These are phyloP conservation scores for Emydura subglobosa DNA, from an alignment of 2,113 vertebrate species.

Conservation along the genomic window DNA sequence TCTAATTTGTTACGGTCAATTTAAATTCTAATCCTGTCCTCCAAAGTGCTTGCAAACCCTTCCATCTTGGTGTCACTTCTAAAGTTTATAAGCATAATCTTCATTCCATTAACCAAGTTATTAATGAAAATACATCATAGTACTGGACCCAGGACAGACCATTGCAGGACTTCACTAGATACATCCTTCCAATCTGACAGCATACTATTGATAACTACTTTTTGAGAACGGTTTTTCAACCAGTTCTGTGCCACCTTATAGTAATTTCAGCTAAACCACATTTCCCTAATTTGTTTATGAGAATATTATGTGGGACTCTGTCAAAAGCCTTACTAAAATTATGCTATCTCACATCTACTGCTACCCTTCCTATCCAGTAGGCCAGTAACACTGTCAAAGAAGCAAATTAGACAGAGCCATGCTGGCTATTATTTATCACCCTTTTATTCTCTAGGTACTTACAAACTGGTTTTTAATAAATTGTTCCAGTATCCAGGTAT, in stretches of 20 bases:
- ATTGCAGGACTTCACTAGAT: neutral
- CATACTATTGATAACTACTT: neutral
- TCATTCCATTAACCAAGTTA: neutral
- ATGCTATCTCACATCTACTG: neutral
- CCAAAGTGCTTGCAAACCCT: neutral
- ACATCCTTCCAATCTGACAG: neutral
- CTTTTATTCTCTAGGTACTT: neutral
- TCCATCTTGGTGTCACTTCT: neutral
- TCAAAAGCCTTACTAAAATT: neutral
- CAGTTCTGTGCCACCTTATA: neutral
- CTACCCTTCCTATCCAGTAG: neutral
- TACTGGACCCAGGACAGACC: neutral
- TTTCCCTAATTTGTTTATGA: neutral
- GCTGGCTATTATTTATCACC: neutral
- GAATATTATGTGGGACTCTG: neutral
- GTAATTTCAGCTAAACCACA: neutral
- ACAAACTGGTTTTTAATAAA: neutral
- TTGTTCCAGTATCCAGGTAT: neutral
- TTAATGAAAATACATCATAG: neutral
- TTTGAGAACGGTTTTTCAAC: neutral
- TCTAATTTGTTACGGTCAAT: neutral
- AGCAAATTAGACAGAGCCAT: neutral
- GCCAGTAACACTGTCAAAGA: neutral
- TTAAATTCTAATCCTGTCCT: neutral
- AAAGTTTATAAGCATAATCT: neutral